Evolutionary conservation across 2,888 invertebrate species (phyloP), one percentile per base, ranked within the genome.

Genomic region (Cyclophora punctaria): DNA sequence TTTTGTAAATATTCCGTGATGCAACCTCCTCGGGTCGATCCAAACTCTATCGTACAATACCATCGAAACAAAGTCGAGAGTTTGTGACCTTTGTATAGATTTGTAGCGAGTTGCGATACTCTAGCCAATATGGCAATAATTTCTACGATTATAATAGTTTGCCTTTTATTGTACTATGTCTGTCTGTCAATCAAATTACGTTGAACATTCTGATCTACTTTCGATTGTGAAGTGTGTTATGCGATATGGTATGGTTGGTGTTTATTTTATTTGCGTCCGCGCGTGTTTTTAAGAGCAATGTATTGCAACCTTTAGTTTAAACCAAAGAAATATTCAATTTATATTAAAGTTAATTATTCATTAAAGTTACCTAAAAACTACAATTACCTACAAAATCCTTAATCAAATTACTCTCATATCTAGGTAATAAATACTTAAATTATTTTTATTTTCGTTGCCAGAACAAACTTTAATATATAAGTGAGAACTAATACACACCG

Each of bases 151-250:
- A 77, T 80, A 78, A 80, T 83, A 83, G 82, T 82, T 85, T 78
- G 81, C 75, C 72, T 69, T 68, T 77, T 74, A 78, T 78, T 78
- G 77, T 80, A 69, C 70, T 67, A 66, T 74, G 77, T 73, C 73
- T 67, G 67, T 57, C 83, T 85, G 87, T 86, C 87, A 84, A 83
- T 87, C 86, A 84, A 75, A 64, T 78, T 73, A 72, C 78, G 80
- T 79, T 80, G 69, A 80, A 76, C 73, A 70, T 70, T 76, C 60
- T 78, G 84, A 80, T 82, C 81, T 79, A 81, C 73, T 76, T 83
- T 72, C 71, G 56, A 57, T 57, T 62, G 53, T 61, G 49, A 56
- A 35, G 51, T 51, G 52, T 40, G 33, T 67, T 75, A 78, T 77
- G 76, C 67, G 54, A 62, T 54, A 77, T 46, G 20, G 20, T 20